Base-by-base conservation (phyloP, 2,113 vertebrate species). In the Tenebrosternarchus preto region DNA sequence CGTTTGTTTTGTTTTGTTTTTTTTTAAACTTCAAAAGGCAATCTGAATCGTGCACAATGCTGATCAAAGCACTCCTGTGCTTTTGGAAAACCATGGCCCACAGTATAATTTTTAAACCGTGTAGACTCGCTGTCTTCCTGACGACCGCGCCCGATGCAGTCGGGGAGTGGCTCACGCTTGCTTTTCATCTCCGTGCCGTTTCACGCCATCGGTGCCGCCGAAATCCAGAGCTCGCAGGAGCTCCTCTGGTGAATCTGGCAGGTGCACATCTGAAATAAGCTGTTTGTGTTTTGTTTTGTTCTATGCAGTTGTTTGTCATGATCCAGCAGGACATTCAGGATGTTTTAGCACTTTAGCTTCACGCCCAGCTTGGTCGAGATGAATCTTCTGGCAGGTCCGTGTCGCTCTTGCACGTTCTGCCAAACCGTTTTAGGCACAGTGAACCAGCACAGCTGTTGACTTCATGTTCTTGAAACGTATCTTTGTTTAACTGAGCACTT, bases 391-490 rank as follows among this genome's bases (percentile, higher is more conserved):
- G 64, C 31, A 39, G 31, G 19, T 33, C 19, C 6, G 8, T 36
- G 20, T 36, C 39, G 22, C 59, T 73, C 53, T 79, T 66, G 22
- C 70, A 39, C 31, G 57, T 73, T 73, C 73, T 73, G 70, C 78
- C 27, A 57, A n/a, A 27, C 73, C 29, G 57, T 39, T 5, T 75
- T 46, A 36, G 46, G 1, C 39, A 27, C 60, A n/a, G 69, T 15
- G 5, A 24, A 43, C 53, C 61, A 76, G 33, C 29, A 55, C 76
- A 63, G 71, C 76, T 68, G 71, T 69, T 55, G 70, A 63, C 75
- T 46, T 8, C 8, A 66, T 25, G 29, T 57, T 27, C 68, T 29
- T 69, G 55, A 39, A 29, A 82, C 33, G 33, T 50, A 19, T 70
- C 5, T 55, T 29, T 71, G 24, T 76, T 76, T 71, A 55, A 33